phyloP scores from a whole-genome alignment of 1,140 invertebrate species.

The Condylostylus longicornis region DNA sequence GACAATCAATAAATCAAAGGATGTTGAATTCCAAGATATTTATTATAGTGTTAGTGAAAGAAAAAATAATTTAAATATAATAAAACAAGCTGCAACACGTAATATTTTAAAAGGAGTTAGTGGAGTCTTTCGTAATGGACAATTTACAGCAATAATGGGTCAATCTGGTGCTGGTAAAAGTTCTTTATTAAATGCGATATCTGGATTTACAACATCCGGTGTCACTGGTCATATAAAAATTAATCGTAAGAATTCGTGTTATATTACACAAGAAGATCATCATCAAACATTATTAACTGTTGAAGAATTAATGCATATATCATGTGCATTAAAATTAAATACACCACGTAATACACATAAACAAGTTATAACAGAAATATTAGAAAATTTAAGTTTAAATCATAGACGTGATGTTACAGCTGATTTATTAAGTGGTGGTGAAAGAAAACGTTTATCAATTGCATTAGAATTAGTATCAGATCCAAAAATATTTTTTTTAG shows the following conservation, averaged over 20 bases:
- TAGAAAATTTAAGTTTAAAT: constrained; percentile 40
- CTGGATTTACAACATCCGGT: constrained; percentile 43
- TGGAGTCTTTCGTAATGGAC: constrained; percentile 54
- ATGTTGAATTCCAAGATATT: constrained; percentile 31
- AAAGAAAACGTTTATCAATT: constrained; percentile 64
- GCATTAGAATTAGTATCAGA: constrained; percentile 74
- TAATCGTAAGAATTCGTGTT: constrained; percentile 46
- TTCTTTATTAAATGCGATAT: constrained; percentile 54
- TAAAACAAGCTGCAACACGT: constrained; percentile 21
- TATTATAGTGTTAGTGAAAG: constrained; percentile 24
- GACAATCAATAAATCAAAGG: constrained; percentile 21
- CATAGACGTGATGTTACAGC: constrained; percentile 50
- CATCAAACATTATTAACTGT: constrained; percentile 67
- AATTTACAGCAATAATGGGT: constrained; percentile 72
- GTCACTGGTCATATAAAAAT: constrained; percentile 37
- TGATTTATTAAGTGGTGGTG: constrained; percentile 53
- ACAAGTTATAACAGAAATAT: constrained; percentile 35
- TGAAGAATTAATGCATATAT: constrained; percentile 67
- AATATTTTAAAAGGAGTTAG: constrained; percentile 47
- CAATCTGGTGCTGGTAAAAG: constrained; percentile 72
- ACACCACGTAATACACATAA: constrained; percentile 28
- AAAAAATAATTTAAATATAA: constrained; percentile 14
- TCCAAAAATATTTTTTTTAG: constrained; percentile 56
- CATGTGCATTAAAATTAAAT: constrained; percentile 58
- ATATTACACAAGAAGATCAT: constrained; percentile 84